Percentiles rank a stretch among this genome's conserved stretches.
Conservation (phyloP, 2,888 invertebrate species). For the Macroteleia sp. region DNA sequence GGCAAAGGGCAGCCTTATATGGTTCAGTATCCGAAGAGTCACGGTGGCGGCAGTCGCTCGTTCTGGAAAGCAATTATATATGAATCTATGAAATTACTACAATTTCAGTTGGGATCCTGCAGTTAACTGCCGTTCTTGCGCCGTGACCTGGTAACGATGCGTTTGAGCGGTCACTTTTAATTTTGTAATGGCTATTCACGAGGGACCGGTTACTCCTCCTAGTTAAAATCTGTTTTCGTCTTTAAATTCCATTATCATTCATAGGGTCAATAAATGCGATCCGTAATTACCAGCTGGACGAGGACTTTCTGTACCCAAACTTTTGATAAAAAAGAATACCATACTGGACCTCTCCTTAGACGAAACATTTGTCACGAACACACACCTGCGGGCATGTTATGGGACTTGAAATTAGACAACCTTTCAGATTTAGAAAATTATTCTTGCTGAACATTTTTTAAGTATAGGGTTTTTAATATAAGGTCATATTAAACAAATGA, state of each 20-base stretch:
- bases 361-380: constrained; percentile 29
- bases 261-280: constrained; percentile 26
- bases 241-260: constrained; percentile 48
- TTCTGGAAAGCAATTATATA: constrained; percentile 73
- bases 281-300: constrained; percentile 34
- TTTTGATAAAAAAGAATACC: neutral
- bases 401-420: too few relatives aligned
- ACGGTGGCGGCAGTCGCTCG: constrained; percentile 52
- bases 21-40: constrained; percentile 36
- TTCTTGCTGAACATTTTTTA: too few relatives aligned
- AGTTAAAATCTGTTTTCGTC: constrained; percentile 51
- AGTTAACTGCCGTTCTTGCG: constrained; percentile 68
- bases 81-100: constrained; percentile 77
- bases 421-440: too few relatives aligned
- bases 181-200: constrained; percentile 68
- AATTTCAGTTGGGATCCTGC: constrained; percentile 73
- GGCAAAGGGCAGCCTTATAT: constrained; percentile 50
- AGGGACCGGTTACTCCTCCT: constrained; percentile 54
- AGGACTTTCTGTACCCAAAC: neutral
- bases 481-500: too few relatives aligned
- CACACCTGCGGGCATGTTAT: constrained; percentile 27
- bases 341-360: constrained; percentile 5
- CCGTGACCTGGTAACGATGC: constrained; percentile 55
- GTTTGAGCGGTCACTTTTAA: constrained; percentile 64
- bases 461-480: too few relatives aligned